phyloP scores from a whole-genome alignment of 2,113 vertebrate genomes.

The Leiothrix lutea region DNA sequence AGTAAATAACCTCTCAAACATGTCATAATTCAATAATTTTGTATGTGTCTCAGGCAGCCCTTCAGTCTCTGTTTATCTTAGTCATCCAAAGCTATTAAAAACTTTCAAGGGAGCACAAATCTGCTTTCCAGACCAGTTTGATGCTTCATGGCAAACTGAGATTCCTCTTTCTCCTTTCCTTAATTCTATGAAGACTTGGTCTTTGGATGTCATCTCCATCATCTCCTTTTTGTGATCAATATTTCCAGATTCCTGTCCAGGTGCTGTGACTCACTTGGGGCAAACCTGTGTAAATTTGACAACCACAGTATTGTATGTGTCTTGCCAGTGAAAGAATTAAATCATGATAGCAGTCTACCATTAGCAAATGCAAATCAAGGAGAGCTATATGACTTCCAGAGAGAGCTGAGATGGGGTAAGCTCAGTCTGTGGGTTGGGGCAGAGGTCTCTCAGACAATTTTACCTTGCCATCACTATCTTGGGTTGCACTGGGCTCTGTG shows the following conservation, averaged over 20 bases:
- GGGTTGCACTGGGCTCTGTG: neutral
- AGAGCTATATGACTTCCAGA: neutral
- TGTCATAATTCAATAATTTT: constrained; percentile 50
- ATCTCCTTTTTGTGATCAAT: neutral
- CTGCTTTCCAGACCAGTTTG: constrained; percentile 12
- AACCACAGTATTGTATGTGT: neutral
- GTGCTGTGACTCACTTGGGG: neutral
- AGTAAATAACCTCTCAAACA: constrained; percentile 50
- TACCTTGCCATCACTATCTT: neutral
- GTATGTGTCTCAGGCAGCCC: constrained; percentile 12
- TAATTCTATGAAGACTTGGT: neutral
- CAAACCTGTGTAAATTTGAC: neutral
- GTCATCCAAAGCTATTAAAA: constrained; percentile 13
- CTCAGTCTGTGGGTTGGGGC: neutral
- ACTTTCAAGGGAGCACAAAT: neutral
- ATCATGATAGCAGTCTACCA: neutral
- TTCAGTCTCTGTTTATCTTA: constrained; percentile 41
- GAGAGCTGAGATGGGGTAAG: neutral
- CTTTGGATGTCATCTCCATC: neutral
- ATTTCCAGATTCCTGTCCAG: neutral
- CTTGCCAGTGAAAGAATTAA: neutral
- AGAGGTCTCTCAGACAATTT: neutral
- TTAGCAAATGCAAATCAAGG: neutral
- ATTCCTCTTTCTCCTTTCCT: neutral
- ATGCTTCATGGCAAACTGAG: neutral